Evolutionary conservation across 2,888 invertebrate species (phyloP).

Genomic region (Dicycla oo): DNA sequence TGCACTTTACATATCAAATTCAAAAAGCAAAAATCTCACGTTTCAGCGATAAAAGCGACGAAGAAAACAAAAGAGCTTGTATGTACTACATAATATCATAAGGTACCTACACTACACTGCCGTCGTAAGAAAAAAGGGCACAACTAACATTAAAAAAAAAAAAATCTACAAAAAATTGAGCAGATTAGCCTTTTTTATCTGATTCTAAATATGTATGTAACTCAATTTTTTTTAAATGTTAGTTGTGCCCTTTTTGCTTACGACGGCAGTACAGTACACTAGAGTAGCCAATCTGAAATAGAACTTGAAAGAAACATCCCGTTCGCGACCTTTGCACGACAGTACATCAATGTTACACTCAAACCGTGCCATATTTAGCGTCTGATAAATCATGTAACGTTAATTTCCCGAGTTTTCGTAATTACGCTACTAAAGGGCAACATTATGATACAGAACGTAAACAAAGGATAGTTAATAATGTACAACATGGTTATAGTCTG

Average conservation of each 20-base stretch:
- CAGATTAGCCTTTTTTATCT: no score
- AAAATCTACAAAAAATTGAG: no score
- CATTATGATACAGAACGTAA: conserved; percentile 30
- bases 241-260: no score
- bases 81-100: conserved; percentile 4
- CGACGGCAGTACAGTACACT: no score
- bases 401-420: conserved; percentile 53
- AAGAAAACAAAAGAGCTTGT: not conserved
- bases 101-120: not conserved
- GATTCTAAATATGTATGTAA: no score
- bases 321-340: conserved; percentile 33
- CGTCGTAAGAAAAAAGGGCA: no score
- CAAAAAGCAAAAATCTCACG: conserved; percentile 13
- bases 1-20: conserved; percentile 17
- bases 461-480: conserved; percentile 40
- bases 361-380: conserved; percentile 48
- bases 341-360: conserved; percentile 47
- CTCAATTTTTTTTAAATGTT: no score
- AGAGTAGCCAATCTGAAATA: conserved; percentile 30
- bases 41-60: not conserved
- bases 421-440: conserved; percentile 46
- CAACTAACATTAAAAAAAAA: no score
- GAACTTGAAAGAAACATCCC: conserved; percentile 36
- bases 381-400: conserved; percentile 59
- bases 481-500: conserved; percentile 26